A percentile compares a stretch with the other conserved stretches of the same genome.
Evolutionary conservation across 2,113 vertebrate genomes (phyloP).

Genomic region (Phalacrocorax pelagicus): DNA sequence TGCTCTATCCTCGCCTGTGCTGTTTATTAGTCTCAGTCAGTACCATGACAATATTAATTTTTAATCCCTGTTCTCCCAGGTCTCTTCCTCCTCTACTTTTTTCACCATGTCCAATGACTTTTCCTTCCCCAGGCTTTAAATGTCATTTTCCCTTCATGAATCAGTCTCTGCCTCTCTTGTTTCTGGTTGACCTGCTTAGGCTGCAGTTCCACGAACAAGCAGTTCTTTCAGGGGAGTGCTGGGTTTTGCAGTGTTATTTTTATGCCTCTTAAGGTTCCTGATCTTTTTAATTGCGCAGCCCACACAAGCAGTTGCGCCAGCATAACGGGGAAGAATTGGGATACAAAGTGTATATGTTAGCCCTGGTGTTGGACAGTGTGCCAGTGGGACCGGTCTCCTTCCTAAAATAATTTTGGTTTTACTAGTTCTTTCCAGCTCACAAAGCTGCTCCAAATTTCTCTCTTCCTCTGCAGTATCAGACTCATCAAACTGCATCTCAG

Average conservation of each 20-base stretch:
- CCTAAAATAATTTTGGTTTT: neutral
- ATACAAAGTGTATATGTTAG: neutral
- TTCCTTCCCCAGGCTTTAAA: neutral
- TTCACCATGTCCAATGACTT: neutral
- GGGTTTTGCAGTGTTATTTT: neutral
- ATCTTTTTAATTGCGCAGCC: neutral
- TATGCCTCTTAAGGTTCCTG: neutral
- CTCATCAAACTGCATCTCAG: neutral
- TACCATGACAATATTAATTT: neutral
- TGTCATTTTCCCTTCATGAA: neutral
- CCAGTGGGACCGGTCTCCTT: neutral
- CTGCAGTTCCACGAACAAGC: neutral
- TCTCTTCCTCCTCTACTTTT: neutral
- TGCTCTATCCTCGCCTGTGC: neutral
- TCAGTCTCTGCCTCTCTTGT: neutral
- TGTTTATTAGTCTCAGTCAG: neutral
- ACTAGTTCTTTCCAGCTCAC: neutral
- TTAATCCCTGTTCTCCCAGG: neutral
- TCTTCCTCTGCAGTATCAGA: neutral
- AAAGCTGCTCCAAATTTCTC: neutral
- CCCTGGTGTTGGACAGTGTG: neutral
- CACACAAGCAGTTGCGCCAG: neutral
- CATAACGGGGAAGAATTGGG: fast-evolving
- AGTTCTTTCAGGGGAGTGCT: neutral
- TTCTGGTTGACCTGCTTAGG: neutral